Evolutionary conservation across 1,140 invertebrate species (phyloP).

Genomic region (Oncopeltus fasciatus): DNA sequence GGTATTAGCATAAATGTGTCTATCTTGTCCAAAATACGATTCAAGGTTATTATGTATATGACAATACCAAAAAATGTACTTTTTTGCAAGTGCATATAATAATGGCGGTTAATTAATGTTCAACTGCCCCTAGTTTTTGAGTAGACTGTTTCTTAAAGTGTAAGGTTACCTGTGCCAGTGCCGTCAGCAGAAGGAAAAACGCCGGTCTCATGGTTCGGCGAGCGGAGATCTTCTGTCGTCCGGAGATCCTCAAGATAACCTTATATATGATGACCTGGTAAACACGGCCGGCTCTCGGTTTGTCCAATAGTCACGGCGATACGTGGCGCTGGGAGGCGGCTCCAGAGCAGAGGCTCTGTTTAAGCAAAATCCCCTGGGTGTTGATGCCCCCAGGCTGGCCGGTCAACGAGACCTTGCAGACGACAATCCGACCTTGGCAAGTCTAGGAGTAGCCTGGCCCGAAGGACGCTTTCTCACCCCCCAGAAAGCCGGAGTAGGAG

Average conservation of each 20-base stretch:
- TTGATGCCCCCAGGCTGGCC: no score
- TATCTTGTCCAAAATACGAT: no score
- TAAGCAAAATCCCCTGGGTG: neutral
- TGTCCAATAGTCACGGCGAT: neutral
- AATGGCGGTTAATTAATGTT: neutral
- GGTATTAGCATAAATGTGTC: no score
- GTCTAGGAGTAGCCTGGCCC: no score
- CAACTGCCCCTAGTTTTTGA: neutral
- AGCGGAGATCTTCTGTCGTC: neutral
- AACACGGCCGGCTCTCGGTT: neutral
- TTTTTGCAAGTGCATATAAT: no score
- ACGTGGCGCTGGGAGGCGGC: neutral
- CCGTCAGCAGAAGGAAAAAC: neutral
- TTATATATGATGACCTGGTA: neutral
- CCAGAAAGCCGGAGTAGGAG: no score
- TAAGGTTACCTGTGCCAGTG: neutral
- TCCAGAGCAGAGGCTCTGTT: neutral
- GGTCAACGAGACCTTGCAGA: no score
- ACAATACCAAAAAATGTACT: no score
- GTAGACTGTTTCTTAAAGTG: neutral
- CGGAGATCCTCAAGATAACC: neutral
- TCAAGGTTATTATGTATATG: no score
- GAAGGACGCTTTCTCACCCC: no score
- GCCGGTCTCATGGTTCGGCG: neutral
- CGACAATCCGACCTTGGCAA: no score